Percentiles rank a stretch among this genome's conserved stretches.
Conservation (phyloP, 2,113 vertebrate species). For the Anoplopoma fimbria region DNA sequence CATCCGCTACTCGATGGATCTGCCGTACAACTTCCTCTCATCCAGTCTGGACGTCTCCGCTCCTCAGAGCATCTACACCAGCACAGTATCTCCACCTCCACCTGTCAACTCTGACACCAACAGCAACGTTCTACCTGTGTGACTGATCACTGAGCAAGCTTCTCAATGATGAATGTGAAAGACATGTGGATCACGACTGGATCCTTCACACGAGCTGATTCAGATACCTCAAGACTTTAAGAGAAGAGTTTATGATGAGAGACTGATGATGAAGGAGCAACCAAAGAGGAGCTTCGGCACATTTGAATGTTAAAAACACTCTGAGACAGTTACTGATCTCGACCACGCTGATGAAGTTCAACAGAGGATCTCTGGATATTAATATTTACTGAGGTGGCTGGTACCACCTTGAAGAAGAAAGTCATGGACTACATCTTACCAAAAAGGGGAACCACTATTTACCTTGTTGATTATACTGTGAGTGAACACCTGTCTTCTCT, state of each 20-base stretch:
- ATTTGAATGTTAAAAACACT: constrained; percentile 55
- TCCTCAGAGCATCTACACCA: constrained; percentile 34
- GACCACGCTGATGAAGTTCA: not conserved
- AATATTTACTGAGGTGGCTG: constrained; percentile 58
- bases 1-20: constrained; percentile 74
- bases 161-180: constrained; percentile 13
- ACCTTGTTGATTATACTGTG: constrained; percentile 12
- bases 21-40: constrained; percentile 63
- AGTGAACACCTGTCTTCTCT: constrained; percentile 21
- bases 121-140: constrained; percentile 45
- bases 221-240: constrained; percentile 43
- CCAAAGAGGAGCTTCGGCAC: constrained; percentile 55
- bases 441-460: constrained; percentile 34
- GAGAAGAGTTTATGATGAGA: not conserved
- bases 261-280: constrained; percentile 10
- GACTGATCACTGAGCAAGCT: constrained; percentile 46
- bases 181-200: not conserved
- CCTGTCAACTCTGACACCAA: constrained; percentile 15
- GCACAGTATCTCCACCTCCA: not conserved
- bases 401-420: constrained; percentile 58
- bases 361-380: constrained; percentile 18
- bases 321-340: not conserved
- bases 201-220: constrained; percentile 31
- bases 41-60: constrained; percentile 25
- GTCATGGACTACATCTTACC: not conserved